phyloP scores from a whole-genome alignment of 2,797 vertebrate species.

The Dendrocincla fuliginosa region DNA sequence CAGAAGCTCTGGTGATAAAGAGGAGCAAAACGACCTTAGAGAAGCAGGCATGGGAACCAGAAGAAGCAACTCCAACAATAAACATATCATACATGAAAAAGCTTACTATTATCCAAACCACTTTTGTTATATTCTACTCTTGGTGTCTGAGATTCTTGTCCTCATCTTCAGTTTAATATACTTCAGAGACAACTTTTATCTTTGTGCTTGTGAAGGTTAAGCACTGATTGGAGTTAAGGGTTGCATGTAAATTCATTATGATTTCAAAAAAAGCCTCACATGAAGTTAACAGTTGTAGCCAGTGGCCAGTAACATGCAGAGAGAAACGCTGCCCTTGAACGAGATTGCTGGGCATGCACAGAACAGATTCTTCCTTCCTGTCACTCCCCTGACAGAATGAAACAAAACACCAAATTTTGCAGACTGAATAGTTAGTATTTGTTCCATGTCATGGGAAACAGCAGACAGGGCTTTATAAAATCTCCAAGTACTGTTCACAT shows the following conservation, averaged over 20 bases:
- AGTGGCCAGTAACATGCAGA: neutral
- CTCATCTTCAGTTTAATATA: neutral
- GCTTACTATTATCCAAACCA: neutral
- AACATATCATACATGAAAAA: neutral
- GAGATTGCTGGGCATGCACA: neutral
- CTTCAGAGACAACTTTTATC: neutral
- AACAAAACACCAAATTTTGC: neutral
- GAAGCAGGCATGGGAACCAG: neutral
- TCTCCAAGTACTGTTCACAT: neutral
- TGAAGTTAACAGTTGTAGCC: neutral
- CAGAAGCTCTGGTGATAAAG: neutral
- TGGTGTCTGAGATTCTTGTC: neutral
- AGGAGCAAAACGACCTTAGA: neutral
- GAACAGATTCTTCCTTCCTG: slow-evolving; percentile 3
- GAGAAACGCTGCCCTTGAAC: neutral
- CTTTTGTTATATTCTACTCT: neutral
- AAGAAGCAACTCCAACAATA: neutral
- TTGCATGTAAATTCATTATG: neutral
- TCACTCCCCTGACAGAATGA: neutral
- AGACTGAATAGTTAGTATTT: neutral
- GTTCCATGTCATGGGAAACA: neutral
- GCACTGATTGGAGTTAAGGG: neutral
- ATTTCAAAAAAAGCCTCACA: neutral
- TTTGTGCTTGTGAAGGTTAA: neutral
- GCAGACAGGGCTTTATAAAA: neutral